Evolutionary conservation across 2,113 vertebrate genomes (phyloP), one percentile per base, ranked within the genome.

Genomic region (Gorsachius goisagi): DNA sequence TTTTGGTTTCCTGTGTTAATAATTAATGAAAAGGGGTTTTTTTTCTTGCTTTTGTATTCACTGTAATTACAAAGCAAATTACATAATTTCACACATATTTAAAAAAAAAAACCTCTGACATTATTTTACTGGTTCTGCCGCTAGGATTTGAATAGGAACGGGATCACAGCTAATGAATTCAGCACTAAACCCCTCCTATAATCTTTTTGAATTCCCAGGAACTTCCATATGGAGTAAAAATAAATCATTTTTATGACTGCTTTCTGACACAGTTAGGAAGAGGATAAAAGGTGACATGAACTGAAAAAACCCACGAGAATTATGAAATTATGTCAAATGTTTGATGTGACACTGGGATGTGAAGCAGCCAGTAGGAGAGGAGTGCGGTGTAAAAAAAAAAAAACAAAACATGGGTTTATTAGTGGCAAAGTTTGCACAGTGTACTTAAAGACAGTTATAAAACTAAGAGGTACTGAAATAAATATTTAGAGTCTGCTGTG

Each of bases 11-110:
- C 49, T 77, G 30, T 50, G 39, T 58, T 58, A 93, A 86, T 85
- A 78, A 74, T 89, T 77, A 88, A 89, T n/a, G 47, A 33, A 52
- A 88, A 66, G 37, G 37, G 37, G 12, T 0, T 1, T 6, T 14
- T 59, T 60, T 62, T 2, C 71, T 91, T 77, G 23, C 27, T 64
- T 87, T 81, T 80, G 32, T 56, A 59, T 60, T 90, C 67, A 59
- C 4, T 88, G 68, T 78, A 92, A 95, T 92, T 90, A 95, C 52
- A 89, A 94, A 80, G 75, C 47, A 92, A 92, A 91, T 93, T 89
- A 94, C 39, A 14, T 76, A 59, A 84, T 88, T 94, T 87, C 76
- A 77, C 53, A 84, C 41, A 91, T 33, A 73, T 1, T 7, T 74
- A 80, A 89, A 95, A 66, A 32, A 77, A 80, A 89, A 95, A 62